Conservation (phyloP, 2,113 vertebrate species). For the Gadus macrocephalus region DNA sequence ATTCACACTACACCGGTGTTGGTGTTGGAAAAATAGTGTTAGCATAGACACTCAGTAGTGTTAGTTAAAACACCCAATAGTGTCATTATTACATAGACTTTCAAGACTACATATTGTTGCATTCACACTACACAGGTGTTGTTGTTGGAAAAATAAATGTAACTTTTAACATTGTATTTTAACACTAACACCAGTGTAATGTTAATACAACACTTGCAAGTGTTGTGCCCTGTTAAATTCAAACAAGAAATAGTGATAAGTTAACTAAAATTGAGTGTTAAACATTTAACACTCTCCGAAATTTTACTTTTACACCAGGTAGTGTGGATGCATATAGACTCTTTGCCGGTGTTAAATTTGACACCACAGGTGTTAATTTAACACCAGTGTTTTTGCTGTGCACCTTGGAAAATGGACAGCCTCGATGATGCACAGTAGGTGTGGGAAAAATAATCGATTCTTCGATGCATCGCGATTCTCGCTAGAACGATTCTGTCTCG, state of each 20-base stretch:
- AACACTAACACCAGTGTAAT: constrained; percentile 5
- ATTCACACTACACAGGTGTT: constrained; percentile 3
- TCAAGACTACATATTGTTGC: background rate
- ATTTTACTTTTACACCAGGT: background rate
- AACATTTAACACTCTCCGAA: background rate
- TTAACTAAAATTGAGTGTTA: background rate
- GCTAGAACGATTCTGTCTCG: too few relatives aligned
- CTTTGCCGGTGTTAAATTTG: too few relatives aligned
- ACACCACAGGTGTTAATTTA: too few relatives aligned
- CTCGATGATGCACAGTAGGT: too few relatives aligned
- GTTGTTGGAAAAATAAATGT: background rate
- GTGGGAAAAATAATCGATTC: too few relatives aligned
- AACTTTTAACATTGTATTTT: constrained; percentile 1
- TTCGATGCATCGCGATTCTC: too few relatives aligned
- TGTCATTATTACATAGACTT: background rate
- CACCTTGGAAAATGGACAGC: too few relatives aligned
- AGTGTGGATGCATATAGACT: too few relatives aligned
- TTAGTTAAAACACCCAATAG: background rate
- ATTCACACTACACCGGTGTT: too few relatives aligned
- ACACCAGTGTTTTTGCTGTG: too few relatives aligned
- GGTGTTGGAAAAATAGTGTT: too few relatives aligned
- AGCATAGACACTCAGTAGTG: too few relatives aligned
- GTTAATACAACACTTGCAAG: background rate
- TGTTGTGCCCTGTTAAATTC: background rate
- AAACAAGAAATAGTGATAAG: background rate